phyloP scores from a whole-genome alignment of 2,888 invertebrate species.

The Merodon equestris region DNA sequence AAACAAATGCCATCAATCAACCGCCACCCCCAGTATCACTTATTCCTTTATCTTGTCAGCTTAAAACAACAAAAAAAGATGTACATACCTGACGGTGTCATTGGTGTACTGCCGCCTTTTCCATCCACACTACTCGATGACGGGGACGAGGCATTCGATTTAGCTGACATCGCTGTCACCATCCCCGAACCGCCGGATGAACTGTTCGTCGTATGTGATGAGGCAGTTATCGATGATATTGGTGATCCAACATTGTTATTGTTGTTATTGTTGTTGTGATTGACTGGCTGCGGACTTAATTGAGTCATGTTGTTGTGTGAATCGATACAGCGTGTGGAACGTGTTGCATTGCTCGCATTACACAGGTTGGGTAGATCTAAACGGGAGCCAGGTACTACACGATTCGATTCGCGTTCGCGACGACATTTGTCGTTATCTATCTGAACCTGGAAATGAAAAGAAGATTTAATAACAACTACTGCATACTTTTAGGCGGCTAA shows the following conservation, averaged over 20 bases:
- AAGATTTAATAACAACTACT: conserved; percentile 12
- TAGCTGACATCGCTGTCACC: conserved; percentile 73
- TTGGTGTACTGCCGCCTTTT: conserved; percentile 76
- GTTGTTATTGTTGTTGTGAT: conserved; percentile 50
- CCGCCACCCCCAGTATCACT: not conserved
- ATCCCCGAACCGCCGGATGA: conserved; percentile 56
- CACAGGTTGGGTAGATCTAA: conserved; percentile 77
- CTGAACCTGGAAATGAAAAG: conserved; percentile 75
- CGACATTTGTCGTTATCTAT: conserved; percentile 79
- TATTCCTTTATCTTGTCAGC: not conserved
- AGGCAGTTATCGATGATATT: conserved; percentile 76
- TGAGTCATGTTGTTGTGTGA: conserved; percentile 75
- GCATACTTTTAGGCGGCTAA: conserved; percentile 48
- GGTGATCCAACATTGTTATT: conserved; percentile 75
- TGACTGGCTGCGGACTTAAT: conserved; percentile 71
- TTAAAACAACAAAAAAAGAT: not conserved
- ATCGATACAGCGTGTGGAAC: conserved; percentile 73
- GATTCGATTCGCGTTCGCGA: conserved; percentile 76
- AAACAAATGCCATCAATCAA: conserved; percentile 13
- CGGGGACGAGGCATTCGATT: conserved; percentile 76
- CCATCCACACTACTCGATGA: conserved; percentile 75
- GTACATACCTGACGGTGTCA: conserved; percentile 77
- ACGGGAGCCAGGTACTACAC: conserved; percentile 73
- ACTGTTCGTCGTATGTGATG: conserved; percentile 72
- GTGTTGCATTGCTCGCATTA: conserved; percentile 71